Base-by-base conservation (phyloP, 2,888 invertebrate genomes). In the Tethea ocularis region DNA sequence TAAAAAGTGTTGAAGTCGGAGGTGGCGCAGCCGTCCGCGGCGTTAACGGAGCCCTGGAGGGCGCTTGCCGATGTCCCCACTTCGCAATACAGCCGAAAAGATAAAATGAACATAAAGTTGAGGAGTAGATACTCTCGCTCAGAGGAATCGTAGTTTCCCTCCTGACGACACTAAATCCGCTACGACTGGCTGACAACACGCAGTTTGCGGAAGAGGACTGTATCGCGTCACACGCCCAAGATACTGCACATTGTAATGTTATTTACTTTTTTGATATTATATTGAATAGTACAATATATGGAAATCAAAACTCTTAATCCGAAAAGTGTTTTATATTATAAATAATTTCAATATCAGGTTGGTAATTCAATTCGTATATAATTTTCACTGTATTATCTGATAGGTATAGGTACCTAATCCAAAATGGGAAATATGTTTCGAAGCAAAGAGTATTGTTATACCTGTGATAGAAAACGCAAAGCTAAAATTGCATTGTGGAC, bases 81-180 rank as follows among this genome's bases (percentile, higher is more conserved):
- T 78, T 87, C 88, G 89, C 89, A 90, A 89, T 91, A 91, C 89
- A 86, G 86, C 84, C 89, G 86, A 88, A 92, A 91, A 92, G 90
- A 93, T 93, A 92, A 93, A 92, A 92, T 88, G 91, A 90, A 92
- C 91, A 89, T 92, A 92, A 92, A 91, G 87, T 92, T 91, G 88
- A 91, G 89, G 82, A 89, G 87, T 81, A 87, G 89, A 91, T 91
- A 90, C 85, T 86, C 86, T 75, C 82, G 88, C 92, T 87, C 90
- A 74, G 85, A 91, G 91, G 92, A 90, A 87, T 90, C 89, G 87
- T 90, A 90, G 91, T 89, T 78, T 89, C 82, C 82, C 92, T 92
- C 92, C 68, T 78, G 92, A 80, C 87, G 91, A 77, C 86, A 89
- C 86, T 93, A 88, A 89, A 86, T 83, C 80, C 78, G 80, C 78